Evolutionary conservation across 2,113 vertebrate genomes (phyloP), one percentile per base, ranked within the genome.

Genomic region (Pomatostomus ruficeps): DNA sequence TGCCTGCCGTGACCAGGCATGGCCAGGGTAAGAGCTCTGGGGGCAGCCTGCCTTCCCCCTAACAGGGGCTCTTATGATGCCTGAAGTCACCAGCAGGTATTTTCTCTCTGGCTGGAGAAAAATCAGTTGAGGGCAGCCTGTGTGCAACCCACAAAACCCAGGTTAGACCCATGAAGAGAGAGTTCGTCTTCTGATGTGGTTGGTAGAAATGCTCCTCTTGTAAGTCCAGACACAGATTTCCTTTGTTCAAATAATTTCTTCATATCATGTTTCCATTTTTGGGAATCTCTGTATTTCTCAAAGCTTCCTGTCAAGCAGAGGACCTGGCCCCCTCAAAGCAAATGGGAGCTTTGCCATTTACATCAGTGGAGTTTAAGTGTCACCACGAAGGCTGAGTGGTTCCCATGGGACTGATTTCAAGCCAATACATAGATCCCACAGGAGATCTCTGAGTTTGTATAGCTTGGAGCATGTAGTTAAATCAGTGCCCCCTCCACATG

Each of bases 301-400:
- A 91, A 74, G 63, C 79, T 93, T 94, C 80, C 88, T 89, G 88
- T 89, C n/a, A 55, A 85, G 75, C 63, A 85, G 46, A 92, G 79
- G 59, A 96, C 79, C 92, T 91, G 94, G 54, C 21, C 83, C 74
- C 57, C 51, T 92, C n/a, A 1, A 80, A 94, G 59, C 92, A 88
- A 77, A 79, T 11, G 72, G 78, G 81, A 94, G 46, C 72, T 52
- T 77, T 97, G 93, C 85, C 68, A 90, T 94, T 91, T 88, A 36
- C 82, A 91, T 94, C 89, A 83, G 55, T 33, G 48, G 51, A 88
- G 75, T 83, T 88, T 88, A 89, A 95, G 96, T 97, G 95, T 95
- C 94, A 89, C 84, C 0, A 2, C 83, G 86, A 87, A 95, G 94
- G 86, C 86, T 14, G 23, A 10, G 66, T 75, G 49, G n/a, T 84